Conservation (phyloP, 1,140 invertebrate species). For the Drosophila eugracilis region DNA sequence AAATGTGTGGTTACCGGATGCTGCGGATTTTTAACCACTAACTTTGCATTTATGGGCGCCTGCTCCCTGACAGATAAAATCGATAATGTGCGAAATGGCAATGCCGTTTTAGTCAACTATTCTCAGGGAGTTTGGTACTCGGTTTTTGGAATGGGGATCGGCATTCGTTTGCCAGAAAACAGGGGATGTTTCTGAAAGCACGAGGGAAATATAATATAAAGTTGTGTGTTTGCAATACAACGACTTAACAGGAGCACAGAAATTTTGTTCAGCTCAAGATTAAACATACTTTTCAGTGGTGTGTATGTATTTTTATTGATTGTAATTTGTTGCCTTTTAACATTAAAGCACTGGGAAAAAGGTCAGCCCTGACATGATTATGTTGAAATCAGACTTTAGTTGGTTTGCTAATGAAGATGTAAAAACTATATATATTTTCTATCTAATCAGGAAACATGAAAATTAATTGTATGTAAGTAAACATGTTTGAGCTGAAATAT, state of each 20-base stretch:
- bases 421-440: no score
- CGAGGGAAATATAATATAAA: slow-evolving; percentile 2
- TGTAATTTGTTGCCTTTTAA: background rate
- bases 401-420: background rate
- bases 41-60: slow-evolving; percentile 48
- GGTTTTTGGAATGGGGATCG: slow-evolving; percentile 15
- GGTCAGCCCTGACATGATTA: no score
- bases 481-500: no score
- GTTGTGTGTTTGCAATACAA: slow-evolving; percentile 16
- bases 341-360: slow-evolving; percentile 15
- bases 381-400: background rate
- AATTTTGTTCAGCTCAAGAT: background rate
- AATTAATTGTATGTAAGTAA: no score
- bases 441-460: no score
- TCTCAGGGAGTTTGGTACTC: slow-evolving; percentile 9
- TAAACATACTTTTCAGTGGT: background rate
- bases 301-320: slow-evolving; percentile 18
- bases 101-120: slow-evolving; percentile 25
- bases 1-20: slow-evolving; percentile 5
- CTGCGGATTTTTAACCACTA: slow-evolving; percentile 9
- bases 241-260: slow-evolving; percentile 4
- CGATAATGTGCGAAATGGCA: slow-evolving; percentile 77
- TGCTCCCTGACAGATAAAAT: slow-evolving; percentile 72
- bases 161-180: slow-evolving; percentile 1
- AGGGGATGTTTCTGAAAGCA: slow-evolving; percentile 15